Percentiles rank a stretch among this genome's conserved stretches.
These are phyloP conservation scores for Columbina picui DNA, from an alignment of 2,113 vertebrate species.

Conservation along the genomic window DNA sequence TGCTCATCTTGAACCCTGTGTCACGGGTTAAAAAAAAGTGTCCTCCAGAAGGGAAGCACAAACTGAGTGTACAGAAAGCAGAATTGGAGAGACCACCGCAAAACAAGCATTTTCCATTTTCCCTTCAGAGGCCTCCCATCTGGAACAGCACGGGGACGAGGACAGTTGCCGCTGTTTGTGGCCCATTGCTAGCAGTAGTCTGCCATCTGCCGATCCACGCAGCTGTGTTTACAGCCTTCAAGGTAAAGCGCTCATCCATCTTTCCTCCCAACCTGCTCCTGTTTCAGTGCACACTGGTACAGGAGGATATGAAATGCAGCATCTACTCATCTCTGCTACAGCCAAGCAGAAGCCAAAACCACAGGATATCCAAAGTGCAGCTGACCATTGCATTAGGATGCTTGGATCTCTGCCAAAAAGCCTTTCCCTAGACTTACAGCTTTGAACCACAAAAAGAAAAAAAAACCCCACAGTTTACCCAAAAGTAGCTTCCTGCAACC, in stretches of 20 bases:
- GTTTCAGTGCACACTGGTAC: neutral
- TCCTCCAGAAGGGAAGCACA: neutral
- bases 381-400: neutral
- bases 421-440: neutral
- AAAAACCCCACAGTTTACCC: neutral
- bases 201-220: slow-evolving; percentile 44
- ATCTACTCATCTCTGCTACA: neutral
- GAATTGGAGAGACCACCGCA: neutral
- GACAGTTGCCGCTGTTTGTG: neutral
- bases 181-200: slow-evolving; percentile 22
- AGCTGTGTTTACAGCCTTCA: slow-evolving; percentile 33
- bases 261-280: neutral
- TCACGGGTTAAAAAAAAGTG: neutral
- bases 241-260: slow-evolving; percentile 8
- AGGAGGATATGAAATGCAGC: neutral
- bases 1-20: neutral
- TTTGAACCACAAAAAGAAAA: neutral
- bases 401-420: slow-evolving; percentile 16
- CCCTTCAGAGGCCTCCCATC: slow-evolving; percentile 24
- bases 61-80: neutral
- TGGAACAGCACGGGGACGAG: neutral
- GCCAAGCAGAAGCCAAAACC: neutral
- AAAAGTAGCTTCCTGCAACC: neutral
- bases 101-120: neutral
- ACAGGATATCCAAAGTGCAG: neutral